These are phyloP conservation scores for Entosphenus tridentatus DNA, from an alignment of 2,113 vertebrate species.

Conservation along the genomic window DNA sequence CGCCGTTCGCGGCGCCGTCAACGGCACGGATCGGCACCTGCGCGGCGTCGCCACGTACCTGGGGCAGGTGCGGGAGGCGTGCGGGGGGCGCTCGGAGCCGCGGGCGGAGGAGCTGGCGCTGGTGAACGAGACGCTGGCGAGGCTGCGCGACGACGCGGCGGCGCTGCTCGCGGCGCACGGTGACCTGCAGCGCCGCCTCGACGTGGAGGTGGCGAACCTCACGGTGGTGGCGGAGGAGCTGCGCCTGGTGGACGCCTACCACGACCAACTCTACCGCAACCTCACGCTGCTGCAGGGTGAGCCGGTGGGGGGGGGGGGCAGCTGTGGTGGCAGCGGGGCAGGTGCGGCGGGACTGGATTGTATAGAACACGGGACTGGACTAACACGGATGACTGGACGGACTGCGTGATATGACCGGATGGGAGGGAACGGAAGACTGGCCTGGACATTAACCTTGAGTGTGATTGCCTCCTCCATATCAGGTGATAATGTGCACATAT, in stretches of 20 bases:
- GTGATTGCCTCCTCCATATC: too few species aligned
- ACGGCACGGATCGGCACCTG: slow-evolving; percentile 62
- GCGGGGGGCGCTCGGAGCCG: slow-evolving; percentile 48
- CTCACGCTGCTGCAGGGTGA: slow-evolving; percentile 83
- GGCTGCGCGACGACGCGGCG: slow-evolving; percentile 35
- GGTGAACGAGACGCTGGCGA: slow-evolving; percentile 46
- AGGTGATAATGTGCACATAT: too few species aligned
- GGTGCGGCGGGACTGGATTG: neutral
- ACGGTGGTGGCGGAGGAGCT: slow-evolving; percentile 87
- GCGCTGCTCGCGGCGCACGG: slow-evolving; percentile 55
- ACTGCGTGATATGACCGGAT: too few species aligned
- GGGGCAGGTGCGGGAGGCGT: slow-evolving; percentile 48
- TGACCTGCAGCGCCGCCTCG: slow-evolving; percentile 45
- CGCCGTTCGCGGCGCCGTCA: slow-evolving; percentile 63
- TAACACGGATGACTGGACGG: neutral
- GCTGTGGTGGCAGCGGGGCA: neutral
- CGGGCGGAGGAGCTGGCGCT: slow-evolving; percentile 52
- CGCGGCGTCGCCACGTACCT: slow-evolving; percentile 54
- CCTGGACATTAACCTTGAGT: too few species aligned
- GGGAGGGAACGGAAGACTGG: too few species aligned
- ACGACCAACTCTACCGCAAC: slow-evolving; percentile 81
- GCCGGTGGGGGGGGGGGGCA: slow-evolving; percentile 7
- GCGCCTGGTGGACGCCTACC: slow-evolving; percentile 81
- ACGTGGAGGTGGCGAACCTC: slow-evolving; percentile 65
- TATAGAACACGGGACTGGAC: neutral